phyloP scores from a whole-genome alignment of 2,797 vertebrate genomes.

The Ptychobarbus kaznakovi region DNA sequence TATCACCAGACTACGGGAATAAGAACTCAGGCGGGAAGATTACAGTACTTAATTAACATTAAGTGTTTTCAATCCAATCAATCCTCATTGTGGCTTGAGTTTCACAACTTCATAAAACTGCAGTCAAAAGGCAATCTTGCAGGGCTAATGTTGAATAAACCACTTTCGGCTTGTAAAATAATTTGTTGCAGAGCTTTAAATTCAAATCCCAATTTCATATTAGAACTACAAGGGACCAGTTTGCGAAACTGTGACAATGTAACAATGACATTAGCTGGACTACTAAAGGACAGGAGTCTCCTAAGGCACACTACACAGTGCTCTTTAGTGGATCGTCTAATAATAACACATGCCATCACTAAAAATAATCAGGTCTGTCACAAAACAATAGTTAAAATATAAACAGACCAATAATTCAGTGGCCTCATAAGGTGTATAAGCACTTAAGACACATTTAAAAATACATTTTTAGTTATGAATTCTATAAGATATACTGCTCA shows the following conservation, averaged over 20 bases:
- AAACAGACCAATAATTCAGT: neutral
- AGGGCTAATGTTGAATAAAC: constrained; percentile 12
- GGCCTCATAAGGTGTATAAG: neutral
- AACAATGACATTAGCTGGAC: constrained; percentile 30
- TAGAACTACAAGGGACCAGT: neutral
- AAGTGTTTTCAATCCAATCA: constrained; percentile 47
- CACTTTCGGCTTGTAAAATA: constrained; percentile 5
- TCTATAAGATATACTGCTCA: neutral
- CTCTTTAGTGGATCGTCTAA: neutral
- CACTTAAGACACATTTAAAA: neutral
- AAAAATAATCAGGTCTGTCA: neutral
- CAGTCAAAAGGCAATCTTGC: constrained; percentile 16
- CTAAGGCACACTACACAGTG: constrained; percentile 4
- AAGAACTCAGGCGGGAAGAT: constrained; percentile 38
- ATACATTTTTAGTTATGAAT: neutral
- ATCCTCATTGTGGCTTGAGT: constrained; percentile 15
- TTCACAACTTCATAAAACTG: constrained; percentile 39
- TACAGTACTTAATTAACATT: constrained; percentile 48
- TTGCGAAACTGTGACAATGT: constrained; percentile 1
- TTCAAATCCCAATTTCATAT: constrained; percentile 14
- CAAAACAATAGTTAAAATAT: neutral
- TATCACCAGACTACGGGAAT: constrained; percentile 24
- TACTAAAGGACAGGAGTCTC: constrained; percentile 21
- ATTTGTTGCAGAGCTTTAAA: constrained; percentile 5
- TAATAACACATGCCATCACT: constrained; percentile 1